A percentile compares a stretch with the other conserved stretches of the same genome.
phyloP scores from a whole-genome alignment of 2,888 invertebrate genomes.

The Balanococcus diminutus region DNA sequence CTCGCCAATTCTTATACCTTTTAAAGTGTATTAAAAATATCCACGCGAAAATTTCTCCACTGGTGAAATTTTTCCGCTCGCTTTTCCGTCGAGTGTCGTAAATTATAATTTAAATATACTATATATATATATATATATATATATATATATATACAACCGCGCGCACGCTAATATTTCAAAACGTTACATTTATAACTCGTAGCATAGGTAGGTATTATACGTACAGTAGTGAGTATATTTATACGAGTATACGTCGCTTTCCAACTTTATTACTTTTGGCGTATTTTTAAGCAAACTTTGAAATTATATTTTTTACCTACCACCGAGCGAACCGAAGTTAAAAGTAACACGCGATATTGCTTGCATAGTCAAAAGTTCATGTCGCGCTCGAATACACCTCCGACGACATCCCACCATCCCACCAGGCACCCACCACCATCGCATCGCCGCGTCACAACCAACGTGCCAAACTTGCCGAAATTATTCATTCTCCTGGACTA shows the following conservation, averaged over 20 bases:
- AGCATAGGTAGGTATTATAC: background rate
- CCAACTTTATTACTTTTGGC: constrained; percentile 28
- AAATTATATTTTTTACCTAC: constrained; percentile 10
- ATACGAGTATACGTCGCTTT: constrained; percentile 24
- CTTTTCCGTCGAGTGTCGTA: background rate
- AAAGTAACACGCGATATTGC: background rate
- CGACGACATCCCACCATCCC: background rate
- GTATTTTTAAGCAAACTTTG: constrained; percentile 29
- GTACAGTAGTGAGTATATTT: background rate
- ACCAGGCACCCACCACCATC: background rate
- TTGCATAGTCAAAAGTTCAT: background rate
- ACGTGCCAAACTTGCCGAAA: background rate
- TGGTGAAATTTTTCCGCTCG: background rate
- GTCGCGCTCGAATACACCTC: background rate
- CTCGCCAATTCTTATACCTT: background rate
- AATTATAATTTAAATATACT: constrained; percentile 1
- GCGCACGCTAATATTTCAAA: constrained; percentile 30
- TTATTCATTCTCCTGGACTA: background rate
- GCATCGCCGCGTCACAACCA: too few species aligned
- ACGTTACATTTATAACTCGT: constrained; percentile 5
- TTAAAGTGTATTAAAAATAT: background rate
- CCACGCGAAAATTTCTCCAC: background rate
- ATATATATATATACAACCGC: background rate
- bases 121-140: too few species aligned
- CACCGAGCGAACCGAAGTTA: too few species aligned